Evolutionary conservation across 2,888 invertebrate genomes (phyloP), one percentile per base, ranked within the genome.

Genomic region (Pristionchus fissidentatus): DNA sequence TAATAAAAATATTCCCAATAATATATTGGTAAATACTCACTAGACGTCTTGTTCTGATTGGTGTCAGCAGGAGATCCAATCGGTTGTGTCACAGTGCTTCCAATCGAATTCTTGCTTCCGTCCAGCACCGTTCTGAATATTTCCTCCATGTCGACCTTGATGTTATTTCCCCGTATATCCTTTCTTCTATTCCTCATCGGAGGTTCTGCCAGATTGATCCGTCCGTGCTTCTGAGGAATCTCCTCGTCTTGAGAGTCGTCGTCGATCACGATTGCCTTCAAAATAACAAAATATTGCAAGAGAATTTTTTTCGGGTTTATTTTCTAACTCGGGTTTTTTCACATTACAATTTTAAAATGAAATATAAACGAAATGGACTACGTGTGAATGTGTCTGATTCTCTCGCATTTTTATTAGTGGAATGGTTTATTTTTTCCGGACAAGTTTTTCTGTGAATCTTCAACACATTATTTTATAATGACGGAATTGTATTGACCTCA

Each of bases 91-190:
- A 29, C 41, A 35, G 55, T 79, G 29, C 19, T 19, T 49, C 13
- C 19, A 49, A 49, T n/a, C n/a, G n/a, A 15, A 49, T 49, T 49
- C 32, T 77, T 60, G 35, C 46, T 46, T 35, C 52, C 32, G 13
- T 90, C 88, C 26, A 92, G 85, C 1, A 92, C 92, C 26, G 87
- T 90, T 55, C 88, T 87, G 85, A 92, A 92, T 26, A 92, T 91
- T 26, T 88, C 92, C 70, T 92, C 92, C 92, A 92, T 92, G 80
- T 90, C 89, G 19, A 90, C 89, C 26, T 29, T 75, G 77, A 46
- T 49, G 22, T 49, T 26, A 1, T 7, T 52, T 8, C 10, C 32
- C 15, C 32, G 19, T n/a, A 7, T 32, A 15, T 75, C 52, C 38
- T 83, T 75, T 26, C 83, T 46, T 46, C 49, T 15, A 5, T 75